phyloP scores from a whole-genome alignment of 2,113 vertebrate species.

The Mesembrinibis cayennensis region DNA sequence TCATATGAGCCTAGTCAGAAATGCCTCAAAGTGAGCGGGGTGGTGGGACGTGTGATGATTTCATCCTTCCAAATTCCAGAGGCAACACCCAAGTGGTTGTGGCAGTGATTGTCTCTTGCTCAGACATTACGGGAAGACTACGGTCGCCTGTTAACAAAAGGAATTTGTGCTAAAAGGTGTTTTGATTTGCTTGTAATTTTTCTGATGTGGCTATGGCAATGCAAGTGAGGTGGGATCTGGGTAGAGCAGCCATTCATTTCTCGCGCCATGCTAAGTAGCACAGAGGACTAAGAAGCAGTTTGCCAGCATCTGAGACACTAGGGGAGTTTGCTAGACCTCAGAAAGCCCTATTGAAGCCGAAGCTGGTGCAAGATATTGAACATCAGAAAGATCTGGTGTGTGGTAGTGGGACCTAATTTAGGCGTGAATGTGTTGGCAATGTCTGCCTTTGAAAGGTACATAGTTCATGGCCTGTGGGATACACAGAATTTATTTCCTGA shows the following conservation, averaged over 20 bases:
- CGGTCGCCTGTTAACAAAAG: neutral
- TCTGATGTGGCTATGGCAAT: neutral
- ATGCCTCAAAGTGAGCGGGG: neutral
- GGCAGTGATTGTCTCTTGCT: neutral
- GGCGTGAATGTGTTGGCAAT: neutral
- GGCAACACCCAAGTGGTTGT: neutral
- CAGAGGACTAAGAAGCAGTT: neutral
- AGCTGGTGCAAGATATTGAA: neutral
- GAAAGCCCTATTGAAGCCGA: neutral
- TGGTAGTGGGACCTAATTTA: neutral
- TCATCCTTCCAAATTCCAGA: slow-evolving; percentile 44
- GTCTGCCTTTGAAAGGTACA: neutral
- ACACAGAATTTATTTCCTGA: neutral
- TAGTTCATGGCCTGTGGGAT: neutral
- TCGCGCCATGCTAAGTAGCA: neutral
- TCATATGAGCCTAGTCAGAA: slow-evolving; percentile 42
- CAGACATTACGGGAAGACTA: neutral
- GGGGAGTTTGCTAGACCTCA: neutral
- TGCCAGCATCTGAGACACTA: neutral
- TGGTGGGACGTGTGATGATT: slow-evolving; percentile 30
- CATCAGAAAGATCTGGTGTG: neutral
- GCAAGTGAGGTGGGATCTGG: neutral
- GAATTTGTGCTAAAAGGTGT: neutral
- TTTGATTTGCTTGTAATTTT: neutral
- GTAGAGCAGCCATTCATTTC: neutral